Percentiles rank a stretch among this genome's conserved stretches.
Conservation (phyloP, 2,797 vertebrate genomes). For the Hydrocynus forskahlii region DNA sequence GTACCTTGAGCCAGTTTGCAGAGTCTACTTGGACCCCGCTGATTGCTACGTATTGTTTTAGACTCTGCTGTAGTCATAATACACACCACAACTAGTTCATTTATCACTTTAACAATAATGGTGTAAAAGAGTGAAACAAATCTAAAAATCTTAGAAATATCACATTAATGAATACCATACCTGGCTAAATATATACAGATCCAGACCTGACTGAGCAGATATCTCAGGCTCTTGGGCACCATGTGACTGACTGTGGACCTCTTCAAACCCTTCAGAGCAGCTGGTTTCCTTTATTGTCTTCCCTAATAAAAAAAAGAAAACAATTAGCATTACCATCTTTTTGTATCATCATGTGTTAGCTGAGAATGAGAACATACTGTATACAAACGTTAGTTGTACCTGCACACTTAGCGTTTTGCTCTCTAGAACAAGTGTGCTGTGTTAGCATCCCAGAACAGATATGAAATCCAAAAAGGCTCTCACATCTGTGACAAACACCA, state of each 20-base stretch:
- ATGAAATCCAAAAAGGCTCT: slow-evolving; percentile 74
- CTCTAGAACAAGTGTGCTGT: slow-evolving; percentile 49
- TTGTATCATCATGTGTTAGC: slow-evolving; percentile 21
- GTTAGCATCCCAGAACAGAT: slow-evolving; percentile 65
- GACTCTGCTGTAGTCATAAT: no score
- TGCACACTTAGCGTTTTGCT: slow-evolving; percentile 62
- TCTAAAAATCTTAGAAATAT: no score
- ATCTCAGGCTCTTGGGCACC: no score
- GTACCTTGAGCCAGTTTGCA: no score
- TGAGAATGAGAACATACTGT: slow-evolving; percentile 61
- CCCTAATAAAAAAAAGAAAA: slow-evolving; percentile 8
- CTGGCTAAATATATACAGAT: no score
- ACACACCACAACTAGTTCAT: no score
- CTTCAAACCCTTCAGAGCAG: background rate
- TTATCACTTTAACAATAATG: no score
- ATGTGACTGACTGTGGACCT: background rate
- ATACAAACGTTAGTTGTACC: slow-evolving; percentile 72
- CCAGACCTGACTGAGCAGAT: no score
- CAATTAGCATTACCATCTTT: background rate
- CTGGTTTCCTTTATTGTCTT: background rate
- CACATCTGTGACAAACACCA: slow-evolving; percentile 79
- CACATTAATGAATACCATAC: no score
- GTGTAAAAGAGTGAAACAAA: no score
- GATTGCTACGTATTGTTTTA: no score
- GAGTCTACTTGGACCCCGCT: no score